Conservation (phyloP, 35 echinoderm and acorn worm genomes). For the Anneissia japonica region DNA sequence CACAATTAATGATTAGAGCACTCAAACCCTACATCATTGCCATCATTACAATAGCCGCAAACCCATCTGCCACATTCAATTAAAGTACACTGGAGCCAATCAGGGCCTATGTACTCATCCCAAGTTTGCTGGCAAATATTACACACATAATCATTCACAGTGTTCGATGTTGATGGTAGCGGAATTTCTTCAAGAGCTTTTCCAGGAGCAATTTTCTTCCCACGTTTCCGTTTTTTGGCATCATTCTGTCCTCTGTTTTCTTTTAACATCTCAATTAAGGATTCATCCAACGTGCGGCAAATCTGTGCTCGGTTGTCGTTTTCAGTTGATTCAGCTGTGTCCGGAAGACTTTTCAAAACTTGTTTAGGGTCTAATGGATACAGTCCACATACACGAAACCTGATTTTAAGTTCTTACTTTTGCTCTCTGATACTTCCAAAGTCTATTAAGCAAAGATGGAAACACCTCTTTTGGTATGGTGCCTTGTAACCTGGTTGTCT, state of each 20-base stretch:
- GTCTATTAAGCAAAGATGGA: conserved; percentile 8
- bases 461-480: conserved; percentile 34
- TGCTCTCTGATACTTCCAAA: conserved; percentile 13
- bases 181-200: background rate
- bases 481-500: background rate
- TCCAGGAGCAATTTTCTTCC: background rate
- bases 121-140: background rate
- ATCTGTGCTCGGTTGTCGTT: background rate
- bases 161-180: background rate
- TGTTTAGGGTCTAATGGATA: conserved; percentile 17
- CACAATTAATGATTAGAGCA: too few species aligned
- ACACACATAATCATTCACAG: background rate
- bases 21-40: too few species aligned
- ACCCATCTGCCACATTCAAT: background rate
- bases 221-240: conserved; percentile 18
- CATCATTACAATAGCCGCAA: background rate
- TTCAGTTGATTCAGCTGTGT: background rate
- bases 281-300: background rate
- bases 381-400: conserved; percentile 1
- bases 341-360: conserved; percentile 17
- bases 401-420: conserved; percentile 1
- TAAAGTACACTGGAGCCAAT: background rate
- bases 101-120: background rate
- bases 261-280: background rate
- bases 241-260: conserved; percentile 12